Evolutionary conservation across 1,140 invertebrate genomes (phyloP).

Genomic region (Caenorhabditis tropicalis): DNA sequence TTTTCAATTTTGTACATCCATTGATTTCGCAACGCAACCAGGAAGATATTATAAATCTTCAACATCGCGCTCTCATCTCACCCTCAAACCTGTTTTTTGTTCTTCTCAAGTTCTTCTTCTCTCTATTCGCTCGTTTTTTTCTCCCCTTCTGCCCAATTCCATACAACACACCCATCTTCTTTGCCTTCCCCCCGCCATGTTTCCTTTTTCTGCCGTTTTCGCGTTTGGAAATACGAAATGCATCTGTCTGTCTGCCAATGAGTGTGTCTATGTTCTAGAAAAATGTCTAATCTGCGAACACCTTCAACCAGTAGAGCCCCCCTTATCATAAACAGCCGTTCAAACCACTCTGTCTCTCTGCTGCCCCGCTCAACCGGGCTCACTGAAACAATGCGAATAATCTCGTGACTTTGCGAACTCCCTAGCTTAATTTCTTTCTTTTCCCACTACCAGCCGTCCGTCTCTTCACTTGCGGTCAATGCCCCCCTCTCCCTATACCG

Average conservation of each 20-base stretch:
- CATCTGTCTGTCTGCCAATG: background rate
- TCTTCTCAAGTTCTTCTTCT: background rate
- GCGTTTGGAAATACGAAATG: conserved; percentile 23
- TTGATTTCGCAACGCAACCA: background rate
- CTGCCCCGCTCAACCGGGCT: background rate
- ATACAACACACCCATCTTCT: conserved; percentile 1
- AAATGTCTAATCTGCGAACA: conserved; percentile 22
- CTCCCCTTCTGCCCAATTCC: background rate
- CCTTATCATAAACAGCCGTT: background rate
- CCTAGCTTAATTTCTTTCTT: conserved; percentile 43
- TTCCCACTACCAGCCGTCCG: conserved; percentile 1
- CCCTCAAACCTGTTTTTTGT: conserved; percentile 26
- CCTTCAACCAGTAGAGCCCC: background rate
- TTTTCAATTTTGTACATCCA: background rate
- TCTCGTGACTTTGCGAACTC: conserved; percentile 44
- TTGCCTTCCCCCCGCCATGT: background rate
- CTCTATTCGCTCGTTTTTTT: background rate
- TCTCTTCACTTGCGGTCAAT: no score
- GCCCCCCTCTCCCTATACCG: background rate
- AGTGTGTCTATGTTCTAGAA: background rate
- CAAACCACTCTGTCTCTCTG: background rate
- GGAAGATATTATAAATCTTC: conserved; percentile 31
- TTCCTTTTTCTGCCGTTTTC: conserved; percentile 16
- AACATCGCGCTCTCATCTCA: background rate
- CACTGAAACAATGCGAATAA: conserved; percentile 40